Evolutionary conservation across 1,140 invertebrate species (phyloP).

Genomic region (Brachionus sp.): DNA sequence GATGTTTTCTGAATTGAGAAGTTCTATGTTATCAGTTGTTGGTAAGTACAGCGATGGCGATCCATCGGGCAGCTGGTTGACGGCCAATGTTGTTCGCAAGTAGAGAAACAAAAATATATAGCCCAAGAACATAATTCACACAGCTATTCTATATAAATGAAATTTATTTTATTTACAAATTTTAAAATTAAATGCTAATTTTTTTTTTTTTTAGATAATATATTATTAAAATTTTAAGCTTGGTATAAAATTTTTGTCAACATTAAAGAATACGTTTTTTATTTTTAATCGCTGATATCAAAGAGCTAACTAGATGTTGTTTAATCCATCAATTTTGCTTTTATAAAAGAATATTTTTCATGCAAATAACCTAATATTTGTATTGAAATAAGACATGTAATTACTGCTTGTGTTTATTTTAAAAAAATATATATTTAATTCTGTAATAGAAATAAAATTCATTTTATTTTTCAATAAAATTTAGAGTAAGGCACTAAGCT

Average conservation of each 20-base stretch:
- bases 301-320: background rate
- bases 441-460: no score
- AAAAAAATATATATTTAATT: no score
- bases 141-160: background rate
- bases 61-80: background rate
- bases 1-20: slow-evolving; percentile 34
- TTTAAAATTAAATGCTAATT: background rate
- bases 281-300: background rate
- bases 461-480: no score
- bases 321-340: background rate
- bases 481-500: no score
- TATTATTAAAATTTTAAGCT: background rate
- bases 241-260: background rate
- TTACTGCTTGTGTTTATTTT: no score
- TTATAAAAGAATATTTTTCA: background rate
- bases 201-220: background rate
- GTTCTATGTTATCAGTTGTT: background rate
- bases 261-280: background rate
- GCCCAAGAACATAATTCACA: background rate
- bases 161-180: background rate
- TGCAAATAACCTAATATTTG: no score
- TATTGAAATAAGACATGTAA: no score
- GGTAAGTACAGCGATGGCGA: background rate
- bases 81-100: background rate
- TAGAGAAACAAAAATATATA: background rate